These are phyloP conservation scores for Kryphioiulus occultus DNA, from an alignment of 2,888 invertebrate species.

Conservation along the genomic window DNA sequence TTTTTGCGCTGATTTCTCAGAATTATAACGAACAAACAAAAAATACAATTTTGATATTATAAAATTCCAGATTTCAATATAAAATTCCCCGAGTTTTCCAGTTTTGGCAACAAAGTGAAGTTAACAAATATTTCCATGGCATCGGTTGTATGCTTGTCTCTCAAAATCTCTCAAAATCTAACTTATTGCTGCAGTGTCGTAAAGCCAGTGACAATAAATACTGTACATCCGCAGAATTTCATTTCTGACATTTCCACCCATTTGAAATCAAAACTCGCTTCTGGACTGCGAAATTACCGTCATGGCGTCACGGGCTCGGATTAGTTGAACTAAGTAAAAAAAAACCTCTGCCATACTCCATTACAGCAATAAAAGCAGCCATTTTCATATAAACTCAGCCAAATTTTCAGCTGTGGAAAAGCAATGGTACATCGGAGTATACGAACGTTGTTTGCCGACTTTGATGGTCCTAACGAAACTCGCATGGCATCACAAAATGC, in stretches of 20 bases:
- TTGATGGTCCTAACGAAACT: not conserved
- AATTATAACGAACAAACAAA: no score
- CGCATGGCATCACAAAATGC: not conserved
- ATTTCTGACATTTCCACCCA: not conserved
- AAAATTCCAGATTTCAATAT: no score
- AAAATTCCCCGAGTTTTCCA: no score
- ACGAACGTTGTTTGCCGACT: not conserved
- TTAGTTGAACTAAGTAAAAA: not conserved
- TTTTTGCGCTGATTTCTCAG: no score
- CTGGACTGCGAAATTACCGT: slow-evolving; percentile 15
- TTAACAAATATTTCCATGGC: no score
- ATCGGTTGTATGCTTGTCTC: no score
- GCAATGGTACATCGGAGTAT: not conserved
- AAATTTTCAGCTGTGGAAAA: not conserved
- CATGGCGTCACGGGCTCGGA: not conserved
- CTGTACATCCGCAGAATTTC: not conserved
- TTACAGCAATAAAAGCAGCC: not conserved
- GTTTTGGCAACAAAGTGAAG: no score
- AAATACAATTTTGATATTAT: no score
- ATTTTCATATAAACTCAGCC: not conserved
- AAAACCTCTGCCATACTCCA: not conserved
- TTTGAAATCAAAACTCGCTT: slow-evolving; percentile 32
- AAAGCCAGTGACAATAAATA: not conserved
- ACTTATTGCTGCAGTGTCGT: not conserved
- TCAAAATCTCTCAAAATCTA: no score